These are phyloP conservation scores for Ahaetulla prasina DNA, from an alignment of 2,113 vertebrate genomes.

Conservation along the genomic window DNA sequence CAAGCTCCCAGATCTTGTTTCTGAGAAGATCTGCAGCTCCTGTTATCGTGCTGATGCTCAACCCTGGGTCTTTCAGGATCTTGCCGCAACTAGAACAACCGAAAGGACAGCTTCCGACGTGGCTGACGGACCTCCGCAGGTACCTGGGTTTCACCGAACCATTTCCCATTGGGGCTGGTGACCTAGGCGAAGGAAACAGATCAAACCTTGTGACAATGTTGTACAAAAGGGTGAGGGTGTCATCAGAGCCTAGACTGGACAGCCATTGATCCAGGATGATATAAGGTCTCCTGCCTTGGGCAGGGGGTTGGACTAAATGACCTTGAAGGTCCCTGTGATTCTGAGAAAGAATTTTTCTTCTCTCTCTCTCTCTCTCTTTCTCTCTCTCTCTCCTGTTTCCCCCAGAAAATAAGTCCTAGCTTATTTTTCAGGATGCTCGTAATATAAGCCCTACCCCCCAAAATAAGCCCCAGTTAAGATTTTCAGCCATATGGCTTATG, in stretches of 20 bases:
- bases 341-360: background rate
- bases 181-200: conserved; percentile 40
- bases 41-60: conserved; percentile 28
- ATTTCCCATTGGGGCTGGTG: conserved; percentile 80
- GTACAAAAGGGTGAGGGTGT: background rate
- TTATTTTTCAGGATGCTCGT: too few relatives aligned
- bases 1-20: conserved; percentile 76
- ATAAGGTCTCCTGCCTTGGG: background rate
- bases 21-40: conserved; percentile 65
- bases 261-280: background rate
- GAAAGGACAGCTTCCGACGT: conserved; percentile 47
- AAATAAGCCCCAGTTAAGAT: too few relatives aligned
- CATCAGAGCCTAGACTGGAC: background rate
- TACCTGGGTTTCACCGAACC: conserved; percentile 83
- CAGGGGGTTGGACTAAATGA: too few relatives aligned
- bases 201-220: background rate
- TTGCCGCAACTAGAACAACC: conserved; percentile 48
- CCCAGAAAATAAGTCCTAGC: too few relatives aligned
- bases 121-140: conserved; percentile 68
- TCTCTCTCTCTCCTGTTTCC: too few relatives aligned
- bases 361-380: too few relatives aligned
- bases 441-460: too few relatives aligned
- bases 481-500: too few relatives aligned
- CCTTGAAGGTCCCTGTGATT: background rate
- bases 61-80: conserved; percentile 45